phyloP scores from a whole-genome alignment of 2,113 vertebrate genomes.

The Sinocyclocheilus anophthalmus region DNA sequence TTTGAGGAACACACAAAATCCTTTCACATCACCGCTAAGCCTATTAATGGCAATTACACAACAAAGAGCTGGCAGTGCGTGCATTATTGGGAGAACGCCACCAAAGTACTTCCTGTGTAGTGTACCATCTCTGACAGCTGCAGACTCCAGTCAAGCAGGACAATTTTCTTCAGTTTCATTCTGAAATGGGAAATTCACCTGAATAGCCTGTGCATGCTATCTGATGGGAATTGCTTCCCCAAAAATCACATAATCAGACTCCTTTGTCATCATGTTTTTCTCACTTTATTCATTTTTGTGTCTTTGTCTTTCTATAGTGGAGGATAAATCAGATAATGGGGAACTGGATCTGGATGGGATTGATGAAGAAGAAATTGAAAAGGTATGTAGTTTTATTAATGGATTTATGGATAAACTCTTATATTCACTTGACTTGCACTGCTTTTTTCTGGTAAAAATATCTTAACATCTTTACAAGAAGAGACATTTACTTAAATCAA shows the following conservation, averaged over 20 bases:
- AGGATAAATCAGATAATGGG: constrained; percentile 77
- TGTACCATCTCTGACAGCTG: constrained; percentile 21
- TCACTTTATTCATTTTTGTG: not conserved
- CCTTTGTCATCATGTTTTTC: constrained; percentile 1
- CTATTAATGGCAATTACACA: constrained; percentile 53
- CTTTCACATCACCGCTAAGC: constrained; percentile 48
- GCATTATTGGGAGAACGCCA: constrained; percentile 51
- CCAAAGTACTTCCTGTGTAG: constrained; percentile 17
- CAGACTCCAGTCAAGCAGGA: constrained; percentile 38
- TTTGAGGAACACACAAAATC: constrained; percentile 31
- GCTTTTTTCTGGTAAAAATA: not conserved
- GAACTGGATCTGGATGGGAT: constrained; percentile 94
- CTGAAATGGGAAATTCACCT: constrained; percentile 35
- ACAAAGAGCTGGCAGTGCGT: constrained; percentile 32
- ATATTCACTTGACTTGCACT: not conserved
- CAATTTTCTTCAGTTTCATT: constrained; percentile 46
- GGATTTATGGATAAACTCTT: not conserved
- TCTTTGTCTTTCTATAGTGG: constrained; percentile 61
- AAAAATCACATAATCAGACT: constrained; percentile 44
- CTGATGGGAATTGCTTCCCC: constrained; percentile 16
- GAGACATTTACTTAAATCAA: not conserved
- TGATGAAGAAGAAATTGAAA: constrained; percentile 92
- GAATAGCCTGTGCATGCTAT: constrained; percentile 45
- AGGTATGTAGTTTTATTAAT: constrained; percentile 74
- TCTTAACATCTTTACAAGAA: not conserved